Evolutionary conservation across 2,888 invertebrate species (phyloP).

Genomic region (Pristionchus mayeri): DNA sequence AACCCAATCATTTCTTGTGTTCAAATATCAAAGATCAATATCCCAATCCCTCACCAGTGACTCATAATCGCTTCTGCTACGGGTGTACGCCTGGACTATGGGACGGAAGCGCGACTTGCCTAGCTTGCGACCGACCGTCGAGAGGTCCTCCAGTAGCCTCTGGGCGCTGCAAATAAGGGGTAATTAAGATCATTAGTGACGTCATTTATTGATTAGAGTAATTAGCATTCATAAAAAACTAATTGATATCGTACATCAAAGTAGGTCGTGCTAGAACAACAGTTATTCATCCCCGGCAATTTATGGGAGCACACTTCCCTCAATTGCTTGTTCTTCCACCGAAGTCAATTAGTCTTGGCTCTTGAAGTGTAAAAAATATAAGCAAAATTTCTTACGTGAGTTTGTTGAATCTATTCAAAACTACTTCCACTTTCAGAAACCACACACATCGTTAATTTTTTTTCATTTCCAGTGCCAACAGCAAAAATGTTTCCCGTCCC

Average conservation of each 20-base stretch:
- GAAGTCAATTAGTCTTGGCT: no score
- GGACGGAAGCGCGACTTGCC: slow-evolving; percentile 29
- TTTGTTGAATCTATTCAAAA: no score
- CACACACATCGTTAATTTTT: no score
- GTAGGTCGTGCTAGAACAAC: no score
- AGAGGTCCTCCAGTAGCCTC: slow-evolving; percentile 4
- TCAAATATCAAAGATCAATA: background rate
- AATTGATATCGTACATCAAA: no score
- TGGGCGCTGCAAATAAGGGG: background rate
- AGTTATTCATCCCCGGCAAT: background rate
- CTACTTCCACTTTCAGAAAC: no score
- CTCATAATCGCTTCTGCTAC: background rate
- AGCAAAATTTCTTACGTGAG: no score
- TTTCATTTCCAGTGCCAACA: no score
- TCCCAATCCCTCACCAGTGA: background rate
- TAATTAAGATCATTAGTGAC: background rate
- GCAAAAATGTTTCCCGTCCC: no score
- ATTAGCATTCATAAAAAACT: background rate
- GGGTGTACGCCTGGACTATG: background rate
- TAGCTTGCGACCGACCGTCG: background rate
- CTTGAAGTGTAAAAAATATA: no score
- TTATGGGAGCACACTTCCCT: background rate
- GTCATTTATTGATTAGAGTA: background rate
- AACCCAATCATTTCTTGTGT: background rate
- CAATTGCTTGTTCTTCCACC: no score